Evolutionary conservation across 2,797 vertebrate genomes (phyloP), one percentile per base, ranked within the genome.

Genomic region (Acanthornis magna): DNA sequence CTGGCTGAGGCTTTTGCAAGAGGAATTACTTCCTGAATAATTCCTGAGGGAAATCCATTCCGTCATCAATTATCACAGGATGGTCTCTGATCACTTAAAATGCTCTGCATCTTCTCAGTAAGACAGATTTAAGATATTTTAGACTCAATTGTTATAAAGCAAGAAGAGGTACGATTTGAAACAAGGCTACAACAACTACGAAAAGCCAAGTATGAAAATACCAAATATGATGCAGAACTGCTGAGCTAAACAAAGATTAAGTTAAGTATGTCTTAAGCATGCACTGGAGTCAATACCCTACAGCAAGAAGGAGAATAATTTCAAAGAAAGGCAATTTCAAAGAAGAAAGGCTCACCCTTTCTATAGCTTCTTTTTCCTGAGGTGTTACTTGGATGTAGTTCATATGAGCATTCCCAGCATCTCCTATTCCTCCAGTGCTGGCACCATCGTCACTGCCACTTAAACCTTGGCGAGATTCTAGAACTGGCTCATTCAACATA

Each of bases 301-400:
- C 7, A 79, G 22, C 34, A 91, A 76, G 6, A 60, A 23, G n/a
- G 23, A 48, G 47, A 48, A 48, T 8, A 67, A 60, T 29, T 51
- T 51, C 34, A 61, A 89, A 58, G 22, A 21, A 76, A 66, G 74
- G 61, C 32, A 53, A 34, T 76, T 63, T 34, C 45, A 48, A 88
- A 55, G 19, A 48, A 70, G 25, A 19, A 74, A 65, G 70, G 60
- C 98, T 98, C 88, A 99, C 99, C 98, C 99, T 98, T 97, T 99
- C 99, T 95, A 99, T 99, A 97, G 99, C 99, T 98, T 99, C 99
- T 97, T 99, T 99, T 97, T 99, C 99, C 98, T 99, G 99, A 91
- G 99, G 99, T 26, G 99, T 99, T 97, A 99, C 99, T 98, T 99
- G 97, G 97, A 99, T 99, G 96, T 99, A 99, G 98, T 98, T 99